These are phyloP conservation scores for Pomacea maculata DNA, from an alignment of 1,140 invertebrate genomes.

Conservation along the genomic window DNA sequence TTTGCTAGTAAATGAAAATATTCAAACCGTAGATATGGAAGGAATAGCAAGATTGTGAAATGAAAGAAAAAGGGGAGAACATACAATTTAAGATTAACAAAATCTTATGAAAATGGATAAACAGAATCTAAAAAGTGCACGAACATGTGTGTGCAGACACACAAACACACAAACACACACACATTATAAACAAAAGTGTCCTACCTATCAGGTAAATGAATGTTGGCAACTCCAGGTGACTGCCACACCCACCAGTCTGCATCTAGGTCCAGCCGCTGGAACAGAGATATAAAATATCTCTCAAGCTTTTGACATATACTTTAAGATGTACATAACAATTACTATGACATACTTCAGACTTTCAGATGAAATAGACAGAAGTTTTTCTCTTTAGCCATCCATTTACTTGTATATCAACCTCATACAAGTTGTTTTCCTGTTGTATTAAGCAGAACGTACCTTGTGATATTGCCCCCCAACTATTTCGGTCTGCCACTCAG, in stretches of 20 bases:
- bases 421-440: background rate
- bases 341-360: background rate
- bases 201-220: conserved; percentile 43
- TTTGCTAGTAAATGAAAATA: no score
- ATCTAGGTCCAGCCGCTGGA: conserved; percentile 27
- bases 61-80: background rate
- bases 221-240: conserved; percentile 35
- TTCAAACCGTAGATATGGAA: background rate
- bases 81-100: background rate
- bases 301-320: background rate
- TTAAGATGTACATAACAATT: no score
- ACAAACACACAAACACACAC: conserved; percentile 19
- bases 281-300: background rate
- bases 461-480: conserved; percentile 31
- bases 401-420: background rate
- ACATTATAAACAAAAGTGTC: conserved; percentile 10
- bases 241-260: conserved; percentile 46
- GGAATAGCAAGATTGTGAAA: background rate
- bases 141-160: background rate
- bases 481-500: conserved; percentile 35
- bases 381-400: background rate
- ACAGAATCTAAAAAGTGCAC: background rate
- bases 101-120: background rate
- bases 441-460: conserved; percentile 14
- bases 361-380: background rate